These are phyloP conservation scores for Bombus ignitus DNA, from an alignment of 1,140 invertebrate genomes.

Conservation along the genomic window DNA sequence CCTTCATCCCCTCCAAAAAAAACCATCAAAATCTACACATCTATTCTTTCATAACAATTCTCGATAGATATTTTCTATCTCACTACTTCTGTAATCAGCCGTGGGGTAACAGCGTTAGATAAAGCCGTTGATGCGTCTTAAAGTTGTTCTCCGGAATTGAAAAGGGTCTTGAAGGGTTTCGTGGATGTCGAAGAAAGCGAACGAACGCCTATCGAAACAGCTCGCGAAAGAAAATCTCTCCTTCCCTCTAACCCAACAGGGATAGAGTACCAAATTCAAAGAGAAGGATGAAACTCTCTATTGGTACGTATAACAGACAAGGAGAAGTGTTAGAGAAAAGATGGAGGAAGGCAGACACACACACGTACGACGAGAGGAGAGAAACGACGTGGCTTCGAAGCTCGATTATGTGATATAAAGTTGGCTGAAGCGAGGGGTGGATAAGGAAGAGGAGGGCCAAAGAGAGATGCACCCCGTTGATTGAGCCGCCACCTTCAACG, in stretches of 20 bases:
- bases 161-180: slow-evolving; percentile 27
- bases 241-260: background rate
- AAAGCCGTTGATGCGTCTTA: slow-evolving; percentile 14
- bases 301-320: background rate
- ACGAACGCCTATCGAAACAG: too few relatives aligned
- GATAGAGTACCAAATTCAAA: background rate
- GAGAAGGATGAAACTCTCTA: background rate
- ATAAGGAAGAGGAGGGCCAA: slow-evolving; percentile 39
- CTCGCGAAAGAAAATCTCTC: background rate
- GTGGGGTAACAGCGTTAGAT: slow-evolving; percentile 1
- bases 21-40: too few relatives aligned
- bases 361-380: background rate
- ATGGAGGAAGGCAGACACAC: background rate
- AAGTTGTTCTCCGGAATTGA: slow-evolving; percentile 36
- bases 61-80: too few relatives aligned
- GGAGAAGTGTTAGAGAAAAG: slow-evolving; percentile 22
- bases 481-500: slow-evolving; percentile 74
- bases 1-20: too few relatives aligned
- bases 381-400: slow-evolving; percentile 44
- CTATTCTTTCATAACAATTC: too few relatives aligned
- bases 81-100: slow-evolving; percentile 6
- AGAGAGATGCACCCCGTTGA: slow-evolving; percentile 72
- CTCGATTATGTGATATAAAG: slow-evolving; percentile 77
- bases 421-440: slow-evolving; percentile 60
- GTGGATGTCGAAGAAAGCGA: slow-evolving; percentile 14